A percentile compares a stretch with the other conserved stretches of the same genome.
These are phyloP conservation scores for Leucoraja ocellata DNA, from an alignment of 2,797 vertebrate species.

Conservation along the genomic window DNA sequence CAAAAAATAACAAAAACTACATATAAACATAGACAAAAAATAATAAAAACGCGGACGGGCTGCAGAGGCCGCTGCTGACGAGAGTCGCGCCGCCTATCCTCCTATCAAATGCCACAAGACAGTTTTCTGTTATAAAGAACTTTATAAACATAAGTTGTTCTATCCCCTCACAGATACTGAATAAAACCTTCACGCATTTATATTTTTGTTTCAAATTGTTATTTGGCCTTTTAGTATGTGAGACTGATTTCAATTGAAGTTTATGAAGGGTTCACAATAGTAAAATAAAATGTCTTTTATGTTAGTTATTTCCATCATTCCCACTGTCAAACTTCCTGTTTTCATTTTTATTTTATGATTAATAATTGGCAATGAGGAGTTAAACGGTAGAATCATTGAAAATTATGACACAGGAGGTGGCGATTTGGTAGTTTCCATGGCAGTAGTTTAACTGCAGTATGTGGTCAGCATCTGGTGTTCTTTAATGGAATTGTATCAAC, in stretches of 20 bases:
- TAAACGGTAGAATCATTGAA: neutral
- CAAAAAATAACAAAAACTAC: too few species aligned
- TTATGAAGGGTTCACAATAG: neutral
- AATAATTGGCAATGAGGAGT: neutral
- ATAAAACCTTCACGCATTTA: neutral
- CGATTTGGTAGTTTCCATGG: too few species aligned
- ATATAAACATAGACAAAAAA: too few species aligned
- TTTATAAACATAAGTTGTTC: neutral
- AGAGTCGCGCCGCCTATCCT: neutral
- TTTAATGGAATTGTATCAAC: neutral
- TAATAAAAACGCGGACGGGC: too few species aligned
- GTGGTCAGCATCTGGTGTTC: neutral
- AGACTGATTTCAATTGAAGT: neutral
- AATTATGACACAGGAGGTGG: too few species aligned
- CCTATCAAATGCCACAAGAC: neutral
- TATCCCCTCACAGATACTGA: neutral
- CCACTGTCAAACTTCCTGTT: neutral
- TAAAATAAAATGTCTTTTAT: neutral
- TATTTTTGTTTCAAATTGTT: neutral
- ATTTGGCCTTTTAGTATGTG: neutral
- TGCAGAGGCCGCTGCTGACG: too few species aligned
- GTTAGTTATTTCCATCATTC: neutral
- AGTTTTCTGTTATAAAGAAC: neutral
- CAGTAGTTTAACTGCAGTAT: neutral
- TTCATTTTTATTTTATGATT: neutral